Evolutionary conservation across 2,113 vertebrate species (phyloP), one percentile per base, ranked within the genome.

Genomic region (Pleuronectes platessa): DNA sequence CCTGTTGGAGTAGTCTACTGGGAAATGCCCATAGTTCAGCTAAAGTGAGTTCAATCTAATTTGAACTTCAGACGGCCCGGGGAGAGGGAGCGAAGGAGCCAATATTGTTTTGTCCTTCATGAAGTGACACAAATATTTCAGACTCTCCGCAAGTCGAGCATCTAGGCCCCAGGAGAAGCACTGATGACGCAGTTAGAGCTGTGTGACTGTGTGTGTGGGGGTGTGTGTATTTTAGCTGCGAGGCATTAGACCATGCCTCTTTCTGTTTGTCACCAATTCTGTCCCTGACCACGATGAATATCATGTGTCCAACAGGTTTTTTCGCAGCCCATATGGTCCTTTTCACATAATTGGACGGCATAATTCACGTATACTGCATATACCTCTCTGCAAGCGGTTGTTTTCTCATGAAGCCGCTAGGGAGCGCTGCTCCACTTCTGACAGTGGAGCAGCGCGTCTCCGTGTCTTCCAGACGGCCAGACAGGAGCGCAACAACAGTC

Each of bases 1-100:
- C 58, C 56, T 85, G 74, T 73, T 88, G 85, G 63, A 72, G 27
- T 68, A 77, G 77, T 88, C 91, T 60, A 42, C 63, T 83, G 91
- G 78, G 90, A 89, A 89, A 90, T 86, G 86, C 45, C 53, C 21
- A 56, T 76, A 75, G 71, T 74, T 88, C 76, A 76, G 83, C 85
- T 81, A 77, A 88, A 88, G 83, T 81, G 88, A 83, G 80, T 88
- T 88, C 86, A 92, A 85, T 90, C 86, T 85, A 88, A 91, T 89
- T 86, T 90, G 81, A 90, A 90, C 85, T 88, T 81, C 77, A 84
- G 71, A 72, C 24, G 56, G 77, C 21, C 53, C 53, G 51, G 67
- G 7, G 31, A 8, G 42, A 17, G 26, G 35, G 42, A 64, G 40
- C 6, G 70, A 14, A 58, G 7, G 40, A 61, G 62, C 42, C 68